Conservation (phyloP, 2,113 vertebrate species). For the Limanda limanda region DNA sequence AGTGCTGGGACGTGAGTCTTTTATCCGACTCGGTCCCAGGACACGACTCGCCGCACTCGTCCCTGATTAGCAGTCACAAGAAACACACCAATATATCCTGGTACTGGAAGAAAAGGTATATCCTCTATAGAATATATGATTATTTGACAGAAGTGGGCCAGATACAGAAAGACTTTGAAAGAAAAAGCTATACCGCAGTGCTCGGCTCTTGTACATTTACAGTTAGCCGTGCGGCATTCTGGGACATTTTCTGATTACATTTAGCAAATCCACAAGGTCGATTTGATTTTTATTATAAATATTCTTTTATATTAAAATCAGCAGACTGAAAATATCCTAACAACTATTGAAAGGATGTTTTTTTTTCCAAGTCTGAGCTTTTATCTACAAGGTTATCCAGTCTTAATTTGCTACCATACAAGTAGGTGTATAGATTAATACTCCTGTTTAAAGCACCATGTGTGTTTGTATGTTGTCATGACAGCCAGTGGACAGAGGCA, state of each 20-base stretch:
- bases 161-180: neutral
- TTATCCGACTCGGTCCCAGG: slow-evolving; percentile 44
- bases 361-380: too few species aligned
- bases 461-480: too few species aligned
- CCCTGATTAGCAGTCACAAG: slow-evolving; percentile 62
- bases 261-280: neutral
- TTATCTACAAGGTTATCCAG: too few species aligned
- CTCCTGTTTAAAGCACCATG: too few species aligned
- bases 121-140: slow-evolving; percentile 41
- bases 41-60: slow-evolving; percentile 17
- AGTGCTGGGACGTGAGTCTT: slow-evolving; percentile 28
- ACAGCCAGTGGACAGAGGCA: too few species aligned
- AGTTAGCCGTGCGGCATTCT: neutral
- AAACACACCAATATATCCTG: slow-evolving; percentile 29
- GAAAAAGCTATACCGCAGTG: slow-evolving; percentile 1
- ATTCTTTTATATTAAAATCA: neutral
- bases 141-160: slow-evolving; percentile 68
- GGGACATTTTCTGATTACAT: neutral
- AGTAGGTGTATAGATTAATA: too few species aligned
- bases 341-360: neutral
- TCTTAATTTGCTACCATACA: too few species aligned
- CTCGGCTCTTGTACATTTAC: neutral
- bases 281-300: too few species aligned
- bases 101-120: slow-evolving; percentile 25
- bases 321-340: neutral